These are phyloP conservation scores for Caenorhabditis becei DNA, from an alignment of 2,888 invertebrate species.

Conservation along the genomic window DNA sequence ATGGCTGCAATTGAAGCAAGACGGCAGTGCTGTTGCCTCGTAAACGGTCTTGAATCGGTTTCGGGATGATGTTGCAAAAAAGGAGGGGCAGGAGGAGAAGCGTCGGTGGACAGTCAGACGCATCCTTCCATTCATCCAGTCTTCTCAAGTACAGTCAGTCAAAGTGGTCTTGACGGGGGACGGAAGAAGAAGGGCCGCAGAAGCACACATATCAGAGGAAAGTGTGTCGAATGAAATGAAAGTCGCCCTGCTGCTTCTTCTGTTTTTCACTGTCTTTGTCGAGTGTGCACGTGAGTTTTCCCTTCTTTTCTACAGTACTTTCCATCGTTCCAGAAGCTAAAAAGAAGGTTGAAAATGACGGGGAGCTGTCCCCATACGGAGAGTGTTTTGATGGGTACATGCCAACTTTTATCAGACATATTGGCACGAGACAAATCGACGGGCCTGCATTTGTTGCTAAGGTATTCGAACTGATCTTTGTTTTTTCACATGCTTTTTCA, in stretches of 20 bases:
- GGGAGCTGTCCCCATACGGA: slow-evolving; percentile 51
- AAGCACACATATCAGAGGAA: slow-evolving; percentile 51
- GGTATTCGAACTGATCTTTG: slow-evolving; percentile 4
- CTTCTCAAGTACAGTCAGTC: slow-evolving; percentile 53
- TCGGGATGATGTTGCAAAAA: slow-evolving; percentile 53
- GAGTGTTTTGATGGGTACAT: slow-evolving; percentile 58
- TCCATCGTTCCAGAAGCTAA: slow-evolving; percentile 22
- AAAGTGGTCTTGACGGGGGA: slow-evolving; percentile 52
- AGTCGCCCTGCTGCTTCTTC: slow-evolving; percentile 11
- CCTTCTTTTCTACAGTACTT: background rate
- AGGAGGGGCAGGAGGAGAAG: slow-evolving; percentile 13
- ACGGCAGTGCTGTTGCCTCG: slow-evolving; percentile 9
- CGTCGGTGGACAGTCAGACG: slow-evolving; percentile 3
- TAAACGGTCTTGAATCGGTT: slow-evolving; percentile 59
- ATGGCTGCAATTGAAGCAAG: slow-evolving; percentile 48
- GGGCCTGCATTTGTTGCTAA: slow-evolving; percentile 58
- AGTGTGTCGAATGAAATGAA: slow-evolving; percentile 52
- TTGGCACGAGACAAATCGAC: slow-evolving; percentile 52
- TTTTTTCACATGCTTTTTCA: background rate
- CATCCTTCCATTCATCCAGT: slow-evolving; percentile 39
- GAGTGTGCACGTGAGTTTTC: slow-evolving; percentile 22
- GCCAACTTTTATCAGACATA: slow-evolving; percentile 48
- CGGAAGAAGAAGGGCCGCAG: slow-evolving; percentile 29
- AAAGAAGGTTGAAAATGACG: slow-evolving; percentile 4
- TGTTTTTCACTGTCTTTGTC: slow-evolving; percentile 10